Conservation (phyloP, 2,113 vertebrate genomes). For the Rhinolophus sinicus region DNA sequence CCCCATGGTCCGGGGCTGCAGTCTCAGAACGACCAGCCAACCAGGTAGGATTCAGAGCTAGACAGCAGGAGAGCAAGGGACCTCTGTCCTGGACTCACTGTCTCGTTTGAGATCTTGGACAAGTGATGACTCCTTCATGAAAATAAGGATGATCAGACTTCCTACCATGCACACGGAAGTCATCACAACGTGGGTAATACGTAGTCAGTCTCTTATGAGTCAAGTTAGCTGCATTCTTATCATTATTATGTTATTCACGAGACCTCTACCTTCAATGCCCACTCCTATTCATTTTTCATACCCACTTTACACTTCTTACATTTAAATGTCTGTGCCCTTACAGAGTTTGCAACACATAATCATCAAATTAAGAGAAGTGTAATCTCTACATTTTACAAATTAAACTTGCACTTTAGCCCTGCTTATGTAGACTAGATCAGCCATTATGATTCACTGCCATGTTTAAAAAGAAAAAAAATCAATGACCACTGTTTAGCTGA, state of each 20-base stretch:
- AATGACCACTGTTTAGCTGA: constrained; percentile 10
- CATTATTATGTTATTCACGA: not conserved
- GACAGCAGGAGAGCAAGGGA: too few relatives aligned
- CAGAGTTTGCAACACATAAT: not conserved
- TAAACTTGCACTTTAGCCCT: not conserved
- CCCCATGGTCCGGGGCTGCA: not conserved
- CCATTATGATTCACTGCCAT: not conserved
- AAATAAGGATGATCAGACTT: not conserved
- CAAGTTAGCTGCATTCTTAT: not conserved
- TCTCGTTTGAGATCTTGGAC: not conserved
- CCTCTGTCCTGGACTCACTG: not conserved
- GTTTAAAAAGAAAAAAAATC: constrained; percentile 14
- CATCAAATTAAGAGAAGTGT: constrained; percentile 11
- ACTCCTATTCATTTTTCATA: not conserved
- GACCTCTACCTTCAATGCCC: not conserved
- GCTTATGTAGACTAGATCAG: not conserved
- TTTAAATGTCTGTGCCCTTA: not conserved
- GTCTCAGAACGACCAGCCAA: not conserved
- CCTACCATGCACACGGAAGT: not conserved
- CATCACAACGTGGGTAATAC: not conserved
- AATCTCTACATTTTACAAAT: constrained; percentile 20
- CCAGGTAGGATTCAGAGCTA: not conserved
- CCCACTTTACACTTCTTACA: not conserved
- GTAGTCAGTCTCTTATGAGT: not conserved
- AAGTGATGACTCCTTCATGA: not conserved